phyloP scores from a whole-genome alignment of 2,113 vertebrate genomes.

The Alouatta palliata region DNA sequence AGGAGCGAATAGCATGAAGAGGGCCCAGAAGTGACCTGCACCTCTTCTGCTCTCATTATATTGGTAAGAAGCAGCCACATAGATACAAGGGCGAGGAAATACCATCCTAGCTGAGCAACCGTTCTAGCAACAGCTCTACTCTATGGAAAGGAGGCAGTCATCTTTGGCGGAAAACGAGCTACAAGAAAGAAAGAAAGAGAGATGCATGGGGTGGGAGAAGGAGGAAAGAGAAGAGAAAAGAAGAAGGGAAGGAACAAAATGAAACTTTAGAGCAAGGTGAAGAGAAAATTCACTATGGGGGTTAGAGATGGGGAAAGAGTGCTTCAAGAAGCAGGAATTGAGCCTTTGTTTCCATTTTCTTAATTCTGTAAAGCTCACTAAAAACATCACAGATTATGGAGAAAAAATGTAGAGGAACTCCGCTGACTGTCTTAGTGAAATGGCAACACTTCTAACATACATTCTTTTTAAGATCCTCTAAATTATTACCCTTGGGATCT shows the following conservation, averaged over 20 bases:
- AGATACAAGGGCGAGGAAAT: not conserved
- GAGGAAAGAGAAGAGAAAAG: not conserved
- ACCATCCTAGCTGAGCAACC: no score
- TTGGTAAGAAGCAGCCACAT: not conserved
- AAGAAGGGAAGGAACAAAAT: not conserved
- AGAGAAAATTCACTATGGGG: not conserved
- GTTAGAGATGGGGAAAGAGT: not conserved
- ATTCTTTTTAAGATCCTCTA: not conserved
- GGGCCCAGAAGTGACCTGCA: not conserved
- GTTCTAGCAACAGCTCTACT: not conserved
- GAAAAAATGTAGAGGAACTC: not conserved
- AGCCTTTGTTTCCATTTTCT: not conserved
- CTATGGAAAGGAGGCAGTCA: not conserved
- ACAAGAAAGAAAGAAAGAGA: rapidly evolving
- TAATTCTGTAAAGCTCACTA: not conserved
- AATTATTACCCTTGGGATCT: not conserved
- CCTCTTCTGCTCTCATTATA: not conserved
- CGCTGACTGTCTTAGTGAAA: not conserved
- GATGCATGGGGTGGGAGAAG: no score
- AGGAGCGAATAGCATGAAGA: not conserved
- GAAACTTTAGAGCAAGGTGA: not conserved
- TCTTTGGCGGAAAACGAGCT: not conserved
- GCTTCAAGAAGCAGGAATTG: not conserved
- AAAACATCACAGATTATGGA: not conserved
- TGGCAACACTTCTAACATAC: not conserved